Percentiles rank a stretch among this genome's conserved stretches.
These are phyloP conservation scores for Atrina japonica DNA, from an alignment of 2,888 invertebrate species.

Conservation along the genomic window DNA sequence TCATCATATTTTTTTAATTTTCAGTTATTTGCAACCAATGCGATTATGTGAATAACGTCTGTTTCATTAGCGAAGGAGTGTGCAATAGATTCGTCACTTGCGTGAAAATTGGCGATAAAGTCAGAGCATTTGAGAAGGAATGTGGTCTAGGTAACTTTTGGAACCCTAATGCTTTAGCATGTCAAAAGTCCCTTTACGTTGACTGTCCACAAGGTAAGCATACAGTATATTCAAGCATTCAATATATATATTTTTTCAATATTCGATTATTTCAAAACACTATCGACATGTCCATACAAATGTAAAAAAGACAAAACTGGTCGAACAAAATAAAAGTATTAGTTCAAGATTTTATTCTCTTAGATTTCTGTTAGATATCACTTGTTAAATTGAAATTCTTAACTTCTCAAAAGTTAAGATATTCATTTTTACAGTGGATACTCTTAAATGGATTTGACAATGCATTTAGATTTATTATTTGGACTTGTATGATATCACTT, in stretches of 20 bases:
- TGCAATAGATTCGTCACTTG: conserved; percentile 53
- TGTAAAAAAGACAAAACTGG: too few species aligned
- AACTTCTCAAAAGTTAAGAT: too few species aligned
- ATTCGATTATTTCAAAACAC: not conserved
- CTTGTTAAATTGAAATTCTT: too few species aligned
- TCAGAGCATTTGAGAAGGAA: conserved; percentile 49
- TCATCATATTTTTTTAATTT: conserved; percentile 3
- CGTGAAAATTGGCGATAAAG: conserved; percentile 42
- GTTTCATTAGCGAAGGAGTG: conserved; percentile 48
- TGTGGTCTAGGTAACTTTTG: conserved; percentile 56
- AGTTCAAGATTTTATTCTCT: too few species aligned
- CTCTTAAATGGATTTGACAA: too few species aligned
- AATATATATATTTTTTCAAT: not conserved
- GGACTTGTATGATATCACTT: too few species aligned
- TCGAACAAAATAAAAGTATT: too few species aligned
- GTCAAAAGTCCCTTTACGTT: conserved; percentile 51
- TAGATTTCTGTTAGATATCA: too few species aligned
- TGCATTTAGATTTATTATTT: too few species aligned
- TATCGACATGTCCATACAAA: too few species aligned
- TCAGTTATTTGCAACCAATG: conserved; percentile 49
- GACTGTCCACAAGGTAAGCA: conserved; percentile 52
- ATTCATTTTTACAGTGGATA: too few species aligned
- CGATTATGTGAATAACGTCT: conserved; percentile 52
- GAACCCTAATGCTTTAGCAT: conserved; percentile 49
- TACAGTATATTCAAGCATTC: not conserved